Evolutionary conservation across 2,888 invertebrate genomes (phyloP).

Genomic region (Cistogaster globosa): DNA sequence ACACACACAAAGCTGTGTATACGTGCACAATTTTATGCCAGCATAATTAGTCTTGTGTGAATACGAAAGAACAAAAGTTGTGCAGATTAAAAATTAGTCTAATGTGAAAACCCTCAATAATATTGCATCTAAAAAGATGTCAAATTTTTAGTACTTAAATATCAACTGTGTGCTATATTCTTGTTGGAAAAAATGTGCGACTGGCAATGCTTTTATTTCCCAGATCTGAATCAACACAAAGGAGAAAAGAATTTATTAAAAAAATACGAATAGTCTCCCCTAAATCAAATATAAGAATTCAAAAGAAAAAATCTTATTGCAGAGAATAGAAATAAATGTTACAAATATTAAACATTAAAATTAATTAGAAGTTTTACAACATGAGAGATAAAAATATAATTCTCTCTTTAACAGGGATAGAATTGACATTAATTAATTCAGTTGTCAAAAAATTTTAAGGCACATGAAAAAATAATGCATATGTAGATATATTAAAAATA

Average conservation of each 20-base stretch:
- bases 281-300: slow-evolving; percentile 14
- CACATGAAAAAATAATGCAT: slow-evolving; percentile 13
- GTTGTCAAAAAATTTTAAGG: slow-evolving; percentile 54
- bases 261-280: slow-evolving; percentile 39
- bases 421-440: slow-evolving; percentile 43
- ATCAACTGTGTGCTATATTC: no score
- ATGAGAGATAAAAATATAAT: slow-evolving; percentile 18
- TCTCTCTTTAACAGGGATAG: slow-evolving; percentile 21
- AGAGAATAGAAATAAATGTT: background rate
- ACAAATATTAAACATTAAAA: background rate
- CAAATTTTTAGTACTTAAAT: no score
- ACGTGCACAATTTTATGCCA: no score
- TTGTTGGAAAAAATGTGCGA: background rate
- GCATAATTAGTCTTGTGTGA: no score
- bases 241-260: slow-evolving; percentile 36
- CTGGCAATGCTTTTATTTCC: background rate
- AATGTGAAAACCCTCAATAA: no score
- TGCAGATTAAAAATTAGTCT: no score
- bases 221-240: background rate
- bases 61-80: no score
- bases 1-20: no score
- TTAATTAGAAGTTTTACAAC: slow-evolving; percentile 9
- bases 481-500: background rate
- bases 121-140: no score
- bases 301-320: background rate